phyloP scores from a whole-genome alignment of 2,888 invertebrate genomes.

The Noctua fimbriata region DNA sequence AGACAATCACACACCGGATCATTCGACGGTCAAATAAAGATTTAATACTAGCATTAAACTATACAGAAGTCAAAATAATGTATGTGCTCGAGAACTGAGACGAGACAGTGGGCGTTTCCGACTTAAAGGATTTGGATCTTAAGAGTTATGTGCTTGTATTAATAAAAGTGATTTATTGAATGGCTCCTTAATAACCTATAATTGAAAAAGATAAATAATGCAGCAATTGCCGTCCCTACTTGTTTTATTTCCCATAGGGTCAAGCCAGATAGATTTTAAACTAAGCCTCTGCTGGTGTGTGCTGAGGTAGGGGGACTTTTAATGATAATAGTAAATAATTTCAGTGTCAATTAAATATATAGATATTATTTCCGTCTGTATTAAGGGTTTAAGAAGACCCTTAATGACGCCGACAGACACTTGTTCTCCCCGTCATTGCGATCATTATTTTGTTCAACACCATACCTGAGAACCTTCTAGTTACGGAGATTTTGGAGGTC shows the following conservation, averaged over 20 bases:
- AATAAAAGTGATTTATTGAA: conserved; percentile 46
- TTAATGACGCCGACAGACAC: too few relatives aligned
- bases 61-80: conserved; percentile 2
- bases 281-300: neutral
- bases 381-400: too few relatives aligned
- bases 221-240: neutral
- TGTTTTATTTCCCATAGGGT: neutral
- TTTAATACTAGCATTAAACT: conserved; percentile 33
- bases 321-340: neutral
- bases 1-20: conserved; percentile 11
- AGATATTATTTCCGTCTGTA: neutral
- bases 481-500: too few relatives aligned
- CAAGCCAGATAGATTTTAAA: neutral
- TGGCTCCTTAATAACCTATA: conserved; percentile 10
- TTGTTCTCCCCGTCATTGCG: too few relatives aligned
- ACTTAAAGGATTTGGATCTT: conserved; percentile 23
- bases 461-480: too few relatives aligned
- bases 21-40: conserved; percentile 32
- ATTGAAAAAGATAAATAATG: conserved; percentile 1
- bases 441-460: too few relatives aligned
- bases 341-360: neutral
- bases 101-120: conserved; percentile 41
- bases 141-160: conserved; percentile 22
- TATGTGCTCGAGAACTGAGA: neutral
- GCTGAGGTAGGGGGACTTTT: neutral